Conservation (phyloP, 1,140 invertebrate genomes). For the Brachionus rubens region DNA sequence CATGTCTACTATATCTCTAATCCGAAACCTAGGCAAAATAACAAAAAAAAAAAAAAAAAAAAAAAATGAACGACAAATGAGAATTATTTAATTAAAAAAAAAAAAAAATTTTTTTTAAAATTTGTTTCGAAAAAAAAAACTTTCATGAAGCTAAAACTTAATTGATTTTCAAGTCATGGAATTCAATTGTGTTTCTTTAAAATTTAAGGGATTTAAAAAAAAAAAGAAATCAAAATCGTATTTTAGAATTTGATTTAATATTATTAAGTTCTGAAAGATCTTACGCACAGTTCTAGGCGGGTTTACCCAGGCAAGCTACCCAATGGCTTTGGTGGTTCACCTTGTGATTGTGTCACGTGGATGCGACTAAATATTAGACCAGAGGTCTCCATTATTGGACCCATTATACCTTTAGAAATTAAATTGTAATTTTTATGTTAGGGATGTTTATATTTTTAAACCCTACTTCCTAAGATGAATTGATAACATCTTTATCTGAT, state of each 20-base stretch:
- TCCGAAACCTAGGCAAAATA: background rate
- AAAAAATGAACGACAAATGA: background rate
- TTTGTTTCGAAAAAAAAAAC: background rate
- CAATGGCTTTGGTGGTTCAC: constrained; percentile 28
- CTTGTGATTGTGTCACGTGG: constrained; percentile 32
- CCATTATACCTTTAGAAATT: constrained; percentile 4
- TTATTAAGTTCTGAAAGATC: constrained; percentile 31
- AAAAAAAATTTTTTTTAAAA: constrained; percentile 14
- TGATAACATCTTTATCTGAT: constrained; percentile 26
- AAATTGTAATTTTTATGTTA: background rate
- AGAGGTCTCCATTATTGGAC: constrained; percentile 42
- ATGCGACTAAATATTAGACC: constrained; percentile 41
- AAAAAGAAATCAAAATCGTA: background rate
- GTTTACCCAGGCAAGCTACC: constrained; percentile 25
- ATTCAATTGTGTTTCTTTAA: background rate
- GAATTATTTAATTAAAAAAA: background rate
- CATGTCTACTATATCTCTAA: background rate
- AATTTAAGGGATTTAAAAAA: background rate
- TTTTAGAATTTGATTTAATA: background rate
- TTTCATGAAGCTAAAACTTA: background rate
- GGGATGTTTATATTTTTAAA: no score
- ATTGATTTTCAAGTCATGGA: constrained; percentile 37
- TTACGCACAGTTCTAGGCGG: background rate
- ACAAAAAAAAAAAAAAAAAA: background rate
- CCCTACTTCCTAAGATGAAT: constrained; percentile 18